Base-by-base conservation (phyloP, 2,113 vertebrate species). In the Rhabdornis inornatus region DNA sequence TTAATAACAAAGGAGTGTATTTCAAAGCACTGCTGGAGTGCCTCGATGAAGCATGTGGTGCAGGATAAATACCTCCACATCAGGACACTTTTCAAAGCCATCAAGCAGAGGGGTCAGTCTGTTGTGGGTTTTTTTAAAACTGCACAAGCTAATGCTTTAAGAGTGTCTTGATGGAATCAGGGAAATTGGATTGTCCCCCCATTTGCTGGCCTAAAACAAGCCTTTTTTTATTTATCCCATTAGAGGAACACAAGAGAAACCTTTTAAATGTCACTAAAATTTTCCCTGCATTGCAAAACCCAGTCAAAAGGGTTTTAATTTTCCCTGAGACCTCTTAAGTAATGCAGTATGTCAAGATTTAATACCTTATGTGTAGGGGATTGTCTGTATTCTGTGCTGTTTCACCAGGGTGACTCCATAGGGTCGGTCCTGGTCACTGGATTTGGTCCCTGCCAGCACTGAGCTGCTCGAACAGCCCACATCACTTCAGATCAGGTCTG, bases 101-200 rank as follows among this genome's bases (percentile, higher is more conserved):
- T 97, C 97, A 97, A 92, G 97, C 97, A 98, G 95, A 98, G 94
- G 98, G 98, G 98, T 98, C 98, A 98, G 98, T 49, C 95, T 97
- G 98, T 63, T 92, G 96, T 50, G 47, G 56, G 22, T 98, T 98
- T 98, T 98, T 95, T 91, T 55, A 76, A 85, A 98, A 98, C 98
- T 97, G 97, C 96, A 95, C 97, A 93, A 98, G 98, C 98, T 99
- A 99, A 99, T 99, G 98, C 98, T 98, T 98, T 98, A 96, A 97
- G 98, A 98, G 98, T 98, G 98, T 97, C 98, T 99, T 99, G 99
- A 99, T 99, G 98, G 98, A 99, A 99, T 99, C 98, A 99, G 97
- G 98, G 98, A 99, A 99, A 99, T 99, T 99, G 99, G 99, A 99
- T 99, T 99, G 99, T 99, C 96, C 98, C 98, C 98, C 99, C 98